Evolutionary conservation across 1,140 invertebrate species (phyloP).

Genomic region (Nebria ingens): DNA sequence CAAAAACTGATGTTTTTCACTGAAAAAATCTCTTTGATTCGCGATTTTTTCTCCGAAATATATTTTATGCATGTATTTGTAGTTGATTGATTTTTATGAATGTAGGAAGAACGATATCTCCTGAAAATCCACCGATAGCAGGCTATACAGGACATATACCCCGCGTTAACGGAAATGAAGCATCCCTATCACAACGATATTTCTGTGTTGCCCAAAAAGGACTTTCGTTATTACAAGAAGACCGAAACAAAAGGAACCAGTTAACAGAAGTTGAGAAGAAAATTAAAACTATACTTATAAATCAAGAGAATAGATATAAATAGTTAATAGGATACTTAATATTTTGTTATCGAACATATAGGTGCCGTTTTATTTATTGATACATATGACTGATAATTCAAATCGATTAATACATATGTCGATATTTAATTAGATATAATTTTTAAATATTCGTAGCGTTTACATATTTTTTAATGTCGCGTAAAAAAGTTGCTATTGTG

Average conservation of each 20-base stretch:
- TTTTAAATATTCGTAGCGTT: no score
- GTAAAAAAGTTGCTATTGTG: no score
- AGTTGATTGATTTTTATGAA: neutral
- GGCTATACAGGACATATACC: conserved; percentile 64
- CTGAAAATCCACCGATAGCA: conserved; percentile 57
- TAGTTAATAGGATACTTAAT: no score
- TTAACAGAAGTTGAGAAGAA: conserved; percentile 16
- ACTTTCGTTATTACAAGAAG: conserved; percentile 45
- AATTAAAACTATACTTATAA: neutral
- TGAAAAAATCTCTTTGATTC: no score
- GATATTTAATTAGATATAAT: no score
- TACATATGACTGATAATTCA: no score
- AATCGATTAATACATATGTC: no score
- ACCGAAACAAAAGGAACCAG: conserved; percentile 38
- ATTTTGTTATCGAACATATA: no score
- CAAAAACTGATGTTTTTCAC: no score
- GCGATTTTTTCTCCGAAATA: no score
- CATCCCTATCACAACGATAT: conserved; percentile 54
- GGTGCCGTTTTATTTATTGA: no score
- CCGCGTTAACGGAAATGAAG: conserved; percentile 50
- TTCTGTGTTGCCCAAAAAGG: conserved; percentile 54
- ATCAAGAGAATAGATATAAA: neutral
- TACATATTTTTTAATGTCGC: no score
- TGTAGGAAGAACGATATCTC: conserved; percentile 52
- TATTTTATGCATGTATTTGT: neutral